A percentile compares a stretch with the other conserved stretches of the same genome.
Conservation (phyloP, 1,140 invertebrate species). For the Bombus pyrosoma region DNA sequence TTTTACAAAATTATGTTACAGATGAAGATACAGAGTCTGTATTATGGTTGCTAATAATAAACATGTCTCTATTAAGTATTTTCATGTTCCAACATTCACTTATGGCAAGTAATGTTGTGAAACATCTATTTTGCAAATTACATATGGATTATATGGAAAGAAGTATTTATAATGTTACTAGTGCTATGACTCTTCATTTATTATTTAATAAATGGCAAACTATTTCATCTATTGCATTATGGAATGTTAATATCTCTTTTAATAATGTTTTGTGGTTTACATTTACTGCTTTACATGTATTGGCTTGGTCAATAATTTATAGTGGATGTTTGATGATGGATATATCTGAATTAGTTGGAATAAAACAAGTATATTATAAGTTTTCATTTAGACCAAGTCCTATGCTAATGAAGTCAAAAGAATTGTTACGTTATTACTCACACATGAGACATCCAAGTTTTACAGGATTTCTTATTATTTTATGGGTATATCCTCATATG, state of each 20-base stretch:
- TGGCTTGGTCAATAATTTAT: conserved; percentile 85
- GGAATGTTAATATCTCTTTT: conserved; percentile 80
- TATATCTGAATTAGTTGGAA: conserved; percentile 84
- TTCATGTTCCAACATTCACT: conserved; percentile 84
- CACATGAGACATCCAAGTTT: conserved; percentile 85
- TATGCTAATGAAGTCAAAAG: conserved; percentile 79
- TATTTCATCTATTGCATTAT: conserved; percentile 78
- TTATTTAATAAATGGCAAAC: conserved; percentile 80
- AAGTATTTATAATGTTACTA: conserved; percentile 81
- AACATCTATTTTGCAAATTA: conserved; percentile 76
- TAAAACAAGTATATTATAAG: conserved; percentile 85
- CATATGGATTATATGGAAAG: conserved; percentile 79
- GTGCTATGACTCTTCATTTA: conserved; percentile 72
- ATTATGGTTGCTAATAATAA: conserved; percentile 74
- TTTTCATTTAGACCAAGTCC: conserved; percentile 79
- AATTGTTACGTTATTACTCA: conserved; percentile 78
- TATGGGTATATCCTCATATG: conserved; percentile 84
- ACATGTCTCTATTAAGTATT: conserved; percentile 79
- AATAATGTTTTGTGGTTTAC: conserved; percentile 79
- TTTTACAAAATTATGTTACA: conserved; percentile 60
- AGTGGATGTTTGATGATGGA: conserved; percentile 85
- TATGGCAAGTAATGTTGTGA: conserved; percentile 80
- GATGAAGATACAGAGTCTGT: conserved; percentile 63
- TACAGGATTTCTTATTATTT: conserved; percentile 81
- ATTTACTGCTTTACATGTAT: conserved; percentile 81